Conservation (phyloP, 2,888 invertebrate genomes). For the Nasonovia ribisnigri region DNA sequence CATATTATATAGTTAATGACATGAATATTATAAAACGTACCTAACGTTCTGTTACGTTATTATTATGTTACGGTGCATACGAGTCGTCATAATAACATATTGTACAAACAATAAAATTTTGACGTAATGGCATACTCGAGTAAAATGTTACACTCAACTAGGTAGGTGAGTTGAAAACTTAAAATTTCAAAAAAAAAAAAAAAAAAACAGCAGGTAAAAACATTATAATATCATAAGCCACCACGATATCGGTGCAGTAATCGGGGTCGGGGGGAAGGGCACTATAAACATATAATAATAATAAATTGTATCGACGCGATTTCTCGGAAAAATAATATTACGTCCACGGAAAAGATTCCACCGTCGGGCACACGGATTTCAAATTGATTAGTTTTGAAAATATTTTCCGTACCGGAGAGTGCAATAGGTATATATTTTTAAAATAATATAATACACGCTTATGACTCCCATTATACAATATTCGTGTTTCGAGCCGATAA, state of each 20-base stretch:
- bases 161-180: background rate
- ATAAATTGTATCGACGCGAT: background rate
- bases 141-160: background rate
- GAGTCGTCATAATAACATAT: background rate
- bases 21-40: background rate
- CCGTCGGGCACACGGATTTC: background rate
- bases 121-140: background rate
- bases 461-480: background rate
- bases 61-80: background rate
- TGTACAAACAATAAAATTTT: background rate
- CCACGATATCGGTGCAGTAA: background rate
- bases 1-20: background rate
- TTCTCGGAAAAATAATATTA: background rate
- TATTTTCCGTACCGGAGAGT: background rate
- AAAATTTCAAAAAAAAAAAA: too few species aligned
- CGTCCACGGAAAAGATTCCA: background rate
- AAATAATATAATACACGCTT: background rate
- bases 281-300: too few species aligned
- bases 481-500: constrained; percentile 10
- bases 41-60: background rate
- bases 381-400: background rate
- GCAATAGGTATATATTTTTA: too few species aligned
- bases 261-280: too few species aligned
- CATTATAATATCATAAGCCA: too few species aligned
- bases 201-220: too few species aligned